Evolutionary conservation across 2,888 invertebrate genomes (phyloP).

Genomic region (Gisinianus flammeolus): DNA sequence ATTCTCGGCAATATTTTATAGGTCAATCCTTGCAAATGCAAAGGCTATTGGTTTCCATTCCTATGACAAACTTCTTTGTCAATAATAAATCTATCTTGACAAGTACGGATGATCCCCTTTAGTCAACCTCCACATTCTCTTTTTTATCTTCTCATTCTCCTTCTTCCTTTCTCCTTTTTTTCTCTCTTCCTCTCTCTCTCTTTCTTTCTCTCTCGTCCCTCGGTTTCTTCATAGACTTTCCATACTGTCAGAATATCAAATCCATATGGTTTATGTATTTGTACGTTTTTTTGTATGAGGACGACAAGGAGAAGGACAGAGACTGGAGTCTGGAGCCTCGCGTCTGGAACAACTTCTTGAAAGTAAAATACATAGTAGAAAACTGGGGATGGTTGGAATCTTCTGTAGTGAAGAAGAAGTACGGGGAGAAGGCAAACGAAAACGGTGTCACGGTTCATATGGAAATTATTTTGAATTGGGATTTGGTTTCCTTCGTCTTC

Average conservation of each 20-base stretch:
- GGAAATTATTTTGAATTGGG: no score
- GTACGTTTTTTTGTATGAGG: no score
- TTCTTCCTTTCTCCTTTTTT: neutral
- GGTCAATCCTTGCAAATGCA: conserved; percentile 20
- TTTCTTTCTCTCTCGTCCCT: neutral
- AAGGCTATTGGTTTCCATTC: conserved; percentile 11
- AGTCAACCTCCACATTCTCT: conserved; percentile 6
- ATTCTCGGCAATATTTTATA: conserved; percentile 16
- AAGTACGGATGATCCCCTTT: conserved; percentile 24
- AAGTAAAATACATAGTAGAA: no score
- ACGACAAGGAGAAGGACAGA: neutral
- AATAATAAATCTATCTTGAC: conserved; percentile 33
- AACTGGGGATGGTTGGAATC: no score
- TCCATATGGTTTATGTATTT: neutral
- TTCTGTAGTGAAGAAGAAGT: no score
- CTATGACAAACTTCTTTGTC: conserved; percentile 32
- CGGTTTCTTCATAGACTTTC: neutral
- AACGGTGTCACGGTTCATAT: no score
- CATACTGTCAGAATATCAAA: neutral
- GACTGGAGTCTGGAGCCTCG: no score
- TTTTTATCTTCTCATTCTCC: no score
- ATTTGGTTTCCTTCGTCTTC: no score
- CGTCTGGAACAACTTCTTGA: no score
- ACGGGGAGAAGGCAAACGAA: no score
- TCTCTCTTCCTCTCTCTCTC: neutral